Base-by-base conservation (phyloP, 2,113 vertebrate genomes). In the Polypterus bichir region DNA sequence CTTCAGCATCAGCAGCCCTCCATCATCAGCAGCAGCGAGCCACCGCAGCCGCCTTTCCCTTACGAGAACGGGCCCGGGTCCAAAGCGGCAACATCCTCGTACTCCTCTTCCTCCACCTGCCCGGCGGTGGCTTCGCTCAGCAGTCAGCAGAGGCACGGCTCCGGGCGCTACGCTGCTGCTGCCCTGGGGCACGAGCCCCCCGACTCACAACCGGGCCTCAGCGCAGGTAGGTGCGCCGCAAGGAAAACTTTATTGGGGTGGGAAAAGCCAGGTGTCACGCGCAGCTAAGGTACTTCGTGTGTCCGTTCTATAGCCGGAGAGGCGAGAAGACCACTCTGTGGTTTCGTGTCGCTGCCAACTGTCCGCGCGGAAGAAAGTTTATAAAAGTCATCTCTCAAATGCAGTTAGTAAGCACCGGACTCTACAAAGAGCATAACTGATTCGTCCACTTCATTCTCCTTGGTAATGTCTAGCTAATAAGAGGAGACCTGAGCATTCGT, bases 191-290 rank as follows among this genome's bases (percentile, higher is more conserved):
- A 65, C 60, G 73, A 73, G 65, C 66, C 79, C 69, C 81, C 84
- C 54, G 84, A 85, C 76, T 82, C 84, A 75, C 76, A 75, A 62
- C 80, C 87, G 70, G 81, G 85, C 4, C 91, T 94, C 72, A 93
- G 91, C 75, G 84, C 90, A 89, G 92, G 92, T 93, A 86, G 65
- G 73, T 64, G 70, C 71, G 71, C 65, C 48, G 2, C 47, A 55
- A 61, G 58, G 49, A 48, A 66, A 69, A 73, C 70, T 71, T 74
- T 63, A 56, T 27, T 27, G 27, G 27, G 27, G 27, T 27, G 27
- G 27, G 1, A 27, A 27, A 27, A 27, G 27, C 27, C 27, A 27
- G 27, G 27, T 27, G 27, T 27, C 27, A 27, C 27, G 27, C 27
- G 27, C 27, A 27, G 27, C 27, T 27, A 27, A 27, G 27, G 27